Percentiles rank a stretch among this genome's conserved stretches.
Evolutionary conservation across 2,797 vertebrate genomes (phyloP).

Genomic region (Pampus argenteus): DNA sequence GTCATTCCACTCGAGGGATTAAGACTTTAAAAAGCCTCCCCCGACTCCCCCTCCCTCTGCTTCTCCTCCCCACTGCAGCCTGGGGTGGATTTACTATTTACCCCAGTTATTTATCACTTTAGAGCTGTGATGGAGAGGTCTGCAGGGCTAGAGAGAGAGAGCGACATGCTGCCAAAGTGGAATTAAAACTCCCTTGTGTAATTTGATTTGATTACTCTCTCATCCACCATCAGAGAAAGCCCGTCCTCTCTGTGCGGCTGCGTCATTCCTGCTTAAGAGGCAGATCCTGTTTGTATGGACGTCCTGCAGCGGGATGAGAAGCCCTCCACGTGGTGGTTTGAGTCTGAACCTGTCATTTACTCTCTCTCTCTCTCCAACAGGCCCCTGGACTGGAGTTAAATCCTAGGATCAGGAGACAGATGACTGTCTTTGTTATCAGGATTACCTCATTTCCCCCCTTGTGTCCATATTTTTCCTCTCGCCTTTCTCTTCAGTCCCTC

Average conservation of each 20-base stretch:
- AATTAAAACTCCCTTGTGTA: slow-evolving; percentile 61
- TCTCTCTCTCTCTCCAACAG: background rate
- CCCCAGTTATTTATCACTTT: slow-evolving; percentile 67
- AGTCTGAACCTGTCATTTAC: slow-evolving; percentile 5
- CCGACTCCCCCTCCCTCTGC: slow-evolving; percentile 11
- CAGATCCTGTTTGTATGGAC: background rate
- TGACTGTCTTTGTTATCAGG: slow-evolving; percentile 4
- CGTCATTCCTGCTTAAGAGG: background rate
- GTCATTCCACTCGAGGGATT: slow-evolving; percentile 60
- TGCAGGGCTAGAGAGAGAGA: slow-evolving; percentile 31
- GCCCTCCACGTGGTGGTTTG: background rate
- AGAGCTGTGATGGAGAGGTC: slow-evolving; percentile 54
- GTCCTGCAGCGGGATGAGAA: background rate
- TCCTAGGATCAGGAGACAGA: background rate
- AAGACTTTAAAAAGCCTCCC: slow-evolving; percentile 50
- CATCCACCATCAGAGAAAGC: slow-evolving; percentile 1
- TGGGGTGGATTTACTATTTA: slow-evolving; percentile 66
- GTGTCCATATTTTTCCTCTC: background rate
- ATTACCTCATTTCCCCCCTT: background rate
- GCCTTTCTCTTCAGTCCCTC: slow-evolving; percentile 17
- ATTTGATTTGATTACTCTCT: slow-evolving; percentile 58
- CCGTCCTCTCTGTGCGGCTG: background rate
- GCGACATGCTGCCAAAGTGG: slow-evolving; percentile 40
- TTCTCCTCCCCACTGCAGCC: slow-evolving; percentile 44
- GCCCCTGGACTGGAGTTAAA: background rate